Percentiles rank a stretch among this genome's conserved stretches.
Evolutionary conservation across 2,797 vertebrate genomes (phyloP).

Genomic region (Pseudotriccus pelzelni): DNA sequence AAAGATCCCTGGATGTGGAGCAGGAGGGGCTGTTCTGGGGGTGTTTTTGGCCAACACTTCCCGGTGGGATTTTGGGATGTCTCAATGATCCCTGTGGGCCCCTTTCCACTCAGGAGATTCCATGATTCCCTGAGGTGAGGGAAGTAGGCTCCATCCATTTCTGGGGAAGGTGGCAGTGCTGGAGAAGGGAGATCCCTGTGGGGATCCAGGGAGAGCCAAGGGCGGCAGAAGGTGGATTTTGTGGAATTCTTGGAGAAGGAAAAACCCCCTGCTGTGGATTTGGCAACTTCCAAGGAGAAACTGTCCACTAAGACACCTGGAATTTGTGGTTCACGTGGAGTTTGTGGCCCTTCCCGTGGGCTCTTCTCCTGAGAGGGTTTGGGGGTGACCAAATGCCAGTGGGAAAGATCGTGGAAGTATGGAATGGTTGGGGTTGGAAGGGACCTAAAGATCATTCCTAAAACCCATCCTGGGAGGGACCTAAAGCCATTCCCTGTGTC

Average conservation of each 20-base stretch:
- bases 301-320: fast-evolving
- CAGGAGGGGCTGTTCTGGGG: not conserved
- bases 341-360: not conserved
- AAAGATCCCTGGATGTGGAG: no score
- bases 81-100: no score
- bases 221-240: not conserved
- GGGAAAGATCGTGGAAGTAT: not conserved
- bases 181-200: not conserved
- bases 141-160: not conserved
- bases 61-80: not conserved
- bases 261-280: not conserved
- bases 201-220: not conserved
- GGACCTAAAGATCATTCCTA: not conserved
- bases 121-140: not conserved
- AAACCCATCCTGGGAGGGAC: not conserved
- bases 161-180: not conserved
- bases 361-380: not conserved
- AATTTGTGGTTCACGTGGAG: fast-evolving
- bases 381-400: not conserved
- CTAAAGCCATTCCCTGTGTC: no score
- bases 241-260: not conserved
- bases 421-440: not conserved
- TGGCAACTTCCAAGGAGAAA: not conserved
- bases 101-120: not conserved
- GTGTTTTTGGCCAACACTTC: not conserved